These are phyloP conservation scores for Nettapus auritus DNA, from an alignment of 2,113 vertebrate genomes.

Conservation along the genomic window DNA sequence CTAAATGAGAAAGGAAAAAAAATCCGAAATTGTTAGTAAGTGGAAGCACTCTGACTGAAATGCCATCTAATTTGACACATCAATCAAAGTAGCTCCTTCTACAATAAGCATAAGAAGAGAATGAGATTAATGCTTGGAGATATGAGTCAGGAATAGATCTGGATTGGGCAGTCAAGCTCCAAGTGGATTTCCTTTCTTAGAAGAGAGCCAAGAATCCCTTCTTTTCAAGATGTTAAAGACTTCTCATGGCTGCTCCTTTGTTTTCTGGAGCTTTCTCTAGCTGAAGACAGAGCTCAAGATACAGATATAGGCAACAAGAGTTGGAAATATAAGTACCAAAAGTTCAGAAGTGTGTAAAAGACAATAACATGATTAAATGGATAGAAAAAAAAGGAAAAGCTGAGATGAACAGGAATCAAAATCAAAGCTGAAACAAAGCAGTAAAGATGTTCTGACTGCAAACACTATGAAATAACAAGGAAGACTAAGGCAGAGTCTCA, in stretches of 20 bases:
- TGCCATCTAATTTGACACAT: not conserved
- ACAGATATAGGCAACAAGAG: not conserved
- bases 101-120: not conserved
- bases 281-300: not conserved
- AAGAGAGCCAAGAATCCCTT: not conserved
- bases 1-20: slow-evolving; percentile 63
- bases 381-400: not conserved
- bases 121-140: accelerated
- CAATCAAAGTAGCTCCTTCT: not conserved
- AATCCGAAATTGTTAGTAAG: not conserved
- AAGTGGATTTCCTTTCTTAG: not conserved
- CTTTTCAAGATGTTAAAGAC: no score
- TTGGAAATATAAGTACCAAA: not conserved
- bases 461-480: not conserved
- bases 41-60: not conserved
- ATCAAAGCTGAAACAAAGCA: not conserved
- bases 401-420: not conserved
- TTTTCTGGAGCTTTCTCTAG: not conserved
- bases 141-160: not conserved
- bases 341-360: not conserved
- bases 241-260: not conserved
- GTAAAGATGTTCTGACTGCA: not conserved
- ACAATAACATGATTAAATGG: not conserved
- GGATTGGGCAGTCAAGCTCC: not conserved
- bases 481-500: not conserved